Percentiles rank a stretch among this genome's conserved stretches.
phyloP scores from a whole-genome alignment of 2,113 vertebrate genomes.

The Charina bottae region DNA sequence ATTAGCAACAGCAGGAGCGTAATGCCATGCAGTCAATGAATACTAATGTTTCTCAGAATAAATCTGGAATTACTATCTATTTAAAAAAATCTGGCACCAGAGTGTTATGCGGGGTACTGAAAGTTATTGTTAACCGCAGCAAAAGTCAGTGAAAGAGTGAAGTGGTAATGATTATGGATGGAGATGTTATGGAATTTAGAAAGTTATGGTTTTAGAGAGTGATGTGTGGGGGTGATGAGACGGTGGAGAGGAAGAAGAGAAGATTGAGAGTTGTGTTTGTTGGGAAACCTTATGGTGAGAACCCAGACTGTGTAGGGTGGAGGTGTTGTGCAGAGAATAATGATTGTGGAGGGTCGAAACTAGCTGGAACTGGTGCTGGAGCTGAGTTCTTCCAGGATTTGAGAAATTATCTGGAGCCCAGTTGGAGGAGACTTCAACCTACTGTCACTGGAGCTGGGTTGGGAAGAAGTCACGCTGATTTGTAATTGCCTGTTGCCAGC shows the following conservation, averaged over 20 bases:
- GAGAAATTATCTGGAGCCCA: background rate
- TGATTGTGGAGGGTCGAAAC: background rate
- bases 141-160: background rate
- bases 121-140: background rate
- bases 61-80: background rate
- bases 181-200: background rate
- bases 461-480: background rate
- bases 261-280: background rate
- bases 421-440: background rate
- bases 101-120: background rate
- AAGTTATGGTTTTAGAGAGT: background rate
- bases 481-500: background rate
- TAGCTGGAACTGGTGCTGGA: background rate
- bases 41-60: conserved; percentile 10
- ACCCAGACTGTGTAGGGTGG: background rate
- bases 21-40: background rate
- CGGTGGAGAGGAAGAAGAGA: background rate
- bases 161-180: background rate
- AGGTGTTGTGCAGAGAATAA: background rate
- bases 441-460: background rate
- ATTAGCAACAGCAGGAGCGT: background rate
- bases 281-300: background rate
- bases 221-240: background rate
- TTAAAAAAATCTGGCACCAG: background rate
- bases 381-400: background rate